Evolutionary conservation across 2,113 vertebrate species (phyloP).

Genomic region (Python bivittatus): DNA sequence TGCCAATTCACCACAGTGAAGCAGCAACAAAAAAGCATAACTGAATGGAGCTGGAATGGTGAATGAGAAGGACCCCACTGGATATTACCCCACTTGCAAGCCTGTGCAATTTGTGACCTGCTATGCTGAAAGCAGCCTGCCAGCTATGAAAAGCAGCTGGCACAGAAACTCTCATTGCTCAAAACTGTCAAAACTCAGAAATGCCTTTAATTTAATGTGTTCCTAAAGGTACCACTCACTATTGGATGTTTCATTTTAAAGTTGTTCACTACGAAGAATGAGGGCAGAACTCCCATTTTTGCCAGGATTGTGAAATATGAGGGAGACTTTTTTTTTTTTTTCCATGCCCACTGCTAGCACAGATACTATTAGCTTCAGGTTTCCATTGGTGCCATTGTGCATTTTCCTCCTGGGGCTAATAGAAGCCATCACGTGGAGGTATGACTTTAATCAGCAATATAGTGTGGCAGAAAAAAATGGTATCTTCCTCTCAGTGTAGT

Average conservation of each 20-base stretch:
- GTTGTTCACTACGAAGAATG: background rate
- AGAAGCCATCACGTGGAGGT: background rate
- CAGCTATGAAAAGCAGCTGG: background rate
- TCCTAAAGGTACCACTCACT: background rate
- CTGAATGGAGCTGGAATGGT: background rate
- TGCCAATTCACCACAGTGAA: background rate
- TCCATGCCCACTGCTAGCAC: background rate
- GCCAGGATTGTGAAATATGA: background rate
- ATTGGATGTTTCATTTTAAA: background rate
- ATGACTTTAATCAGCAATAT: background rate
- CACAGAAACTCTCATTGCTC: background rate
- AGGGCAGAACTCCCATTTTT: background rate
- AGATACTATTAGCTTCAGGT: background rate
- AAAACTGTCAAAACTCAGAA: background rate
- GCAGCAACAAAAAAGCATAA: background rate
- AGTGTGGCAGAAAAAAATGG: background rate
- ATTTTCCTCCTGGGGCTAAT: background rate
- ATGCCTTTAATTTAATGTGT: background rate
- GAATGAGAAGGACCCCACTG: background rate
- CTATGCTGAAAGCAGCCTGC: background rate
- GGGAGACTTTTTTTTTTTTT: background rate
- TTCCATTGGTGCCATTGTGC: background rate
- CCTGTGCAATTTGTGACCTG: background rate
- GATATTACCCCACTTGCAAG: background rate
- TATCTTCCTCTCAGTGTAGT: background rate